Evolutionary conservation across 1,140 invertebrate species (phyloP).

Genomic region (Atta colombica): DNA sequence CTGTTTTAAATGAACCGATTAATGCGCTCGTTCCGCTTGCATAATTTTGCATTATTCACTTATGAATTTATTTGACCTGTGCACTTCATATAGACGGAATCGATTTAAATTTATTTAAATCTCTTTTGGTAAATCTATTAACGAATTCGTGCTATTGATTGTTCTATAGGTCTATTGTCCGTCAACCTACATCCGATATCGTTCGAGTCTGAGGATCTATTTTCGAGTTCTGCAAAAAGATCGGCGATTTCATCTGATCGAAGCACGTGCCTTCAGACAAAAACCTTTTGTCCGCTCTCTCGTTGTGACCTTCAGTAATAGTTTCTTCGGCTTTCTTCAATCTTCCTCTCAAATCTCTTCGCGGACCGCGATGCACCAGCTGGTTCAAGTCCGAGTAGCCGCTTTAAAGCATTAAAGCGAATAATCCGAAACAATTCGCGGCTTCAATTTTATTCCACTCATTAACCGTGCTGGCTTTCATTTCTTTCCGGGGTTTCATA

Average conservation of each 20-base stretch:
- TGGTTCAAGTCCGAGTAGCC: not conserved
- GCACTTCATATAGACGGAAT: not conserved
- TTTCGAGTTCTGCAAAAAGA: slow-evolving; percentile 13
- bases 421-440: slow-evolving; percentile 29
- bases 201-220: not conserved
- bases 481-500: slow-evolving; percentile 24
- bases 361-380: not conserved
- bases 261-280: not conserved
- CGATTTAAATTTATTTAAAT: slow-evolving; percentile 2
- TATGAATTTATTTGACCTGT: not conserved
- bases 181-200: slow-evolving; percentile 22
- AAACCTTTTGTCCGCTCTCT: not conserved
- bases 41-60: not conserved
- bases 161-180: not conserved
- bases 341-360: not conserved
- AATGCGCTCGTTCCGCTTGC: not conserved
- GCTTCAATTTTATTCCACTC: slow-evolving; percentile 10
- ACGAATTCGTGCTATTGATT: not conserved
- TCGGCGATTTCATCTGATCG: not conserved
- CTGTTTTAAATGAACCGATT: not conserved
- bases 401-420: slow-evolving; percentile 44
- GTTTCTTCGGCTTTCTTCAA: not conserved
- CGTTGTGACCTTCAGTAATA: not conserved
- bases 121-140: not conserved
- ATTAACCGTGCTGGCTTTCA: not conserved